Percentiles rank a stretch among this genome's conserved stretches.
These are phyloP conservation scores for Dione juno DNA, from an alignment of 2,888 invertebrate genomes.

Conservation along the genomic window DNA sequence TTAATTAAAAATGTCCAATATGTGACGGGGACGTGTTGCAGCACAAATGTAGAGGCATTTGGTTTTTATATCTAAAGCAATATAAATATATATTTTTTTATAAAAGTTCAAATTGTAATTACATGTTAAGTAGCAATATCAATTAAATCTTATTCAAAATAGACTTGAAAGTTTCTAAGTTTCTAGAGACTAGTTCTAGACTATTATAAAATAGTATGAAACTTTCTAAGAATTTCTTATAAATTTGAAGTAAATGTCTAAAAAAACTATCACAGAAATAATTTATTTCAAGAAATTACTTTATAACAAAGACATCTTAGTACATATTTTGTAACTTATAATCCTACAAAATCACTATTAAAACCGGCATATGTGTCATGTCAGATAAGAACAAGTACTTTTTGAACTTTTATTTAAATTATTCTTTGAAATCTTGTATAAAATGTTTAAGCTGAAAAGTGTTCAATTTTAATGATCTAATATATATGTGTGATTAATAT, in stretches of 20 bases:
- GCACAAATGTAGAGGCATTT: neutral
- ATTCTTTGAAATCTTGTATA: no score
- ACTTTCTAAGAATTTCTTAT: no score
- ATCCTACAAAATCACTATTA: no score
- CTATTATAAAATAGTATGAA: neutral
- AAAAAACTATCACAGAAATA: no score
- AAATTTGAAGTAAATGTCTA: no score
- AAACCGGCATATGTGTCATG: no score
- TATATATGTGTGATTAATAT: no score
- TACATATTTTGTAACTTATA: no score
- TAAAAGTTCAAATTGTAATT: neutral
- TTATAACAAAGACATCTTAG: neutral
- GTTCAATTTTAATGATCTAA: no score
- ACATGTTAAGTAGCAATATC: neutral
- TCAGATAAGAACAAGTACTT: no score
- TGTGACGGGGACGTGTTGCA: constrained; percentile 7
- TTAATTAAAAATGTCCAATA: constrained; percentile 19
- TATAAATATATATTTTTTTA: neutral
- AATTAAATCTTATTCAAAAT: neutral
- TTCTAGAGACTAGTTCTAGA: constrained; percentile 22
- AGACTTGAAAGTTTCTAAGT: constrained; percentile 26
- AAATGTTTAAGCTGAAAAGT: no score
- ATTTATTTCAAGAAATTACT: neutral
- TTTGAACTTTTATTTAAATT: no score
- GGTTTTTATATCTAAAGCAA: neutral